These are phyloP conservation scores for Caenorhabditis virilis DNA, from an alignment of 2,888 invertebrate genomes.

Conservation along the genomic window DNA sequence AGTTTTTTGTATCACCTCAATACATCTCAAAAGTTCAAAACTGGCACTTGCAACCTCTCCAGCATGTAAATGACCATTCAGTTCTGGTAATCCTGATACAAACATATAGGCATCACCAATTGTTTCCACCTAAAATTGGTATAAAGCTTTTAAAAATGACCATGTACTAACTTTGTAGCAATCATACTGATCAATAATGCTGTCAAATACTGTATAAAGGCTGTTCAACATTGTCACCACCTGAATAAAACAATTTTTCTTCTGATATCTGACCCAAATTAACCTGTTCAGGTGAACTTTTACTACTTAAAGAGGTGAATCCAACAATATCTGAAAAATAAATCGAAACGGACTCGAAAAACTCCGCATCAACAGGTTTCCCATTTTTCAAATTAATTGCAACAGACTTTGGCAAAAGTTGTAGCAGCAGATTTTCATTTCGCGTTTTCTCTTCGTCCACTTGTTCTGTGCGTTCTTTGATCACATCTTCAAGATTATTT, in stretches of 20 bases:
- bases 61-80: slow-evolving; percentile 44
- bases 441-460: slow-evolving; percentile 85
- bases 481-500: slow-evolving; percentile 88
- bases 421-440: slow-evolving; percentile 69
- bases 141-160: no score
- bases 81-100: slow-evolving; percentile 48
- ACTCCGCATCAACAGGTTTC: slow-evolving; percentile 45
- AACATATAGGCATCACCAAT: slow-evolving; percentile 54
- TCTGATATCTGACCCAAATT: neutral
- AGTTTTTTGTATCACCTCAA: no score
- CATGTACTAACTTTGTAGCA: slow-evolving; percentile 53
- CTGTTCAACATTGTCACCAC: slow-evolving; percentile 86
- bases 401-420: slow-evolving; percentile 78
- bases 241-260: no score
- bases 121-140: slow-evolving; percentile 36
- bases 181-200: slow-evolving; percentile 76
- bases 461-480: slow-evolving; percentile 89
- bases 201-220: slow-evolving; percentile 85
- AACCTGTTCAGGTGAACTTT: slow-evolving; percentile 47
- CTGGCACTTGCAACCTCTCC: slow-evolving; percentile 50
- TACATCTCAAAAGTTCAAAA: slow-evolving; percentile 40
- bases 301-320: slow-evolving; percentile 51
- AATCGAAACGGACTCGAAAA: slow-evolving; percentile 46
- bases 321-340: slow-evolving; percentile 57
- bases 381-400: slow-evolving; percentile 49